phyloP scores from a whole-genome alignment of 2,888 invertebrate species.

The Caenorhabditis virilis region DNA sequence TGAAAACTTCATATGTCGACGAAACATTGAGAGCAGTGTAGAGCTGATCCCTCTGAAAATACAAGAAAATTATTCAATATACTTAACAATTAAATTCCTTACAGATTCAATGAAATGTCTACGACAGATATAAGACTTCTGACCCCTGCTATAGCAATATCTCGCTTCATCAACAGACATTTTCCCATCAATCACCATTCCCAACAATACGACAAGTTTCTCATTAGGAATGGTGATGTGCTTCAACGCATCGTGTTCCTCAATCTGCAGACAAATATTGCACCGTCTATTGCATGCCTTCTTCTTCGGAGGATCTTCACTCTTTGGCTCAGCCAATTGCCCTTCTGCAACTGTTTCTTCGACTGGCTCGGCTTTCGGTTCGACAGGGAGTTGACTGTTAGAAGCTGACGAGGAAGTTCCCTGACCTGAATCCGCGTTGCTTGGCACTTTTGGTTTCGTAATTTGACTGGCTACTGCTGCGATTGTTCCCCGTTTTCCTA shows the following conservation, averaged over 20 bases:
- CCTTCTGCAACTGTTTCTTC: no score
- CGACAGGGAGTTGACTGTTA: no score
- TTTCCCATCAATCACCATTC: conserved; percentile 7
- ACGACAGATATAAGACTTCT: conserved; percentile 11
- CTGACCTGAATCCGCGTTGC: no score
- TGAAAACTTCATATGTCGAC: neutral
- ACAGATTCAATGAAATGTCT: conserved; percentile 12
- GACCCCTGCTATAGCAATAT: neutral
- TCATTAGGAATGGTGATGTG: conserved; percentile 13
- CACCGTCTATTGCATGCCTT: no score
- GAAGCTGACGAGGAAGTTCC: no score
- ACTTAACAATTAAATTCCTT: neutral
- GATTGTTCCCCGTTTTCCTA: no score
- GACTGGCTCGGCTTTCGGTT: no score
- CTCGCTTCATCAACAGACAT: conserved; percentile 1
- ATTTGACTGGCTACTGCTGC: no score
- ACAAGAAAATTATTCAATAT: neutral
- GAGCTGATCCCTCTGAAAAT: neutral
- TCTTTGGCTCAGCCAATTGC: no score
- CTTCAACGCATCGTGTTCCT: conserved; percentile 6
- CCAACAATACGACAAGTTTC: conserved; percentile 14
- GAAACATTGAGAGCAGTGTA: neutral
- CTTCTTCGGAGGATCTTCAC: no score
- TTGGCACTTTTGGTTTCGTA: no score
- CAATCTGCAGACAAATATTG: conserved; percentile 7